Conservation (phyloP, 2,888 invertebrate genomes). For the Folsomia candida region DNA sequence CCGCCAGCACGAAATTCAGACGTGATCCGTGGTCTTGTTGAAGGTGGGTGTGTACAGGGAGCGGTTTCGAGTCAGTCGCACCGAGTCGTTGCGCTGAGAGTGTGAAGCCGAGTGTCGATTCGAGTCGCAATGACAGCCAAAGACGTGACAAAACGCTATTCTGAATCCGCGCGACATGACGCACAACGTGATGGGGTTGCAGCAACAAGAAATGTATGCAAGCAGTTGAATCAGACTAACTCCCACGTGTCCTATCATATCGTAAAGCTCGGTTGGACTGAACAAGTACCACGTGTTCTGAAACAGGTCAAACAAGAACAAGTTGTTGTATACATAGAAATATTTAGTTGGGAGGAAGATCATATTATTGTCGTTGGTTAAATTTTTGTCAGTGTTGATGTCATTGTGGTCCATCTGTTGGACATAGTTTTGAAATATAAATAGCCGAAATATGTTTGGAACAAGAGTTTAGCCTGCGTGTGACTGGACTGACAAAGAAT, state of each 20-base stretch:
- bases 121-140: constrained; percentile 57
- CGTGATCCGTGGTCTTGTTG: constrained; percentile 33
- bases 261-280: constrained; percentile 57
- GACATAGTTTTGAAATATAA: too few species aligned
- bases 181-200: constrained; percentile 68
- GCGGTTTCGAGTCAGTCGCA: constrained; percentile 42
- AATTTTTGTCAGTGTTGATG: too few species aligned
- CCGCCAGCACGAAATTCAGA: too few species aligned
- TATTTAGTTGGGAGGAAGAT: too few species aligned
- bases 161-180: constrained; percentile 68
- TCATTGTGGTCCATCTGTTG: too few species aligned
- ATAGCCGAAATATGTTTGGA: too few species aligned
- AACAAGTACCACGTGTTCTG: constrained; percentile 61
- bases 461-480: too few species aligned
- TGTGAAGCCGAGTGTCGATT: constrained; percentile 17
- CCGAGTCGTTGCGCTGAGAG: constrained; percentile 39
- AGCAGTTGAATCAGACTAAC: constrained; percentile 62
- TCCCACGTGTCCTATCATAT: constrained; percentile 57
- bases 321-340: too few species aligned
- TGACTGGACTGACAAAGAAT: too few species aligned
- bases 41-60: constrained; percentile 37
- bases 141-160: constrained; percentile 63
- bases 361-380: too few species aligned
- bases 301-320: neutral
- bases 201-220: constrained; percentile 65